Base-by-base conservation (phyloP, 2,888 invertebrate genomes). In the Autographa pulchrina region DNA sequence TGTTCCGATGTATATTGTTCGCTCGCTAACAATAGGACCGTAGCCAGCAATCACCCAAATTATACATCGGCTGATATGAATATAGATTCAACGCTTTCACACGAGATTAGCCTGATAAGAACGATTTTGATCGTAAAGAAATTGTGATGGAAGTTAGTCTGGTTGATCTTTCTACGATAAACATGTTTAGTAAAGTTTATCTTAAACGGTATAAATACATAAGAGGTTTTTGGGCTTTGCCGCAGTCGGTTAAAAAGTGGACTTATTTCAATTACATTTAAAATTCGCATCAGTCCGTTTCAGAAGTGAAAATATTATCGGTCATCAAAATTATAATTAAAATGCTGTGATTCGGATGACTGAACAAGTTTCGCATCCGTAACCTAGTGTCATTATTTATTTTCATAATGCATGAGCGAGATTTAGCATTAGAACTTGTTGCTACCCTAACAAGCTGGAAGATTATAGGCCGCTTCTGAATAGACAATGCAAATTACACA, bases 21-120 rank as follows among this genome's bases (percentile, higher is more conserved):
- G 75, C 62, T 68, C 72, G 64, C 60, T 70, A 79, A 82, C 86
- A 85, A 84, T 82, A 61, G 74, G 62, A 71, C 66, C 60, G 62
- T 62, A 66, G 70, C 58, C 75, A 65, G 81, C 79, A 86, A 87
- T 87, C 87, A 86, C 78, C 81, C 70, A 82, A 87, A 88, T 87
- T 85, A 82, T 75, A 79, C 66, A 77, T 78, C 41, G 76, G 75
- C 61, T 72, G 67, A 65, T 71, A 73, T 74, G 77, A 78, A 84
- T 72, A 75, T 72, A 78, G 75, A 80, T 63, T 65, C 65, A 75
- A 73, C 72, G 73, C 76, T 80, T 86, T 84, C 84, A 77, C 87
- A 79, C 77, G 79, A 71, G 65, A 71, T 64, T 56, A 67, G 20
- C 61, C 5, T 61, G 69, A 73, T 83, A 72, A 69, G 31, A 14